phyloP scores from a whole-genome alignment of 2,113 vertebrate species.

The Speoplatyrhinus poulsoni region DNA sequence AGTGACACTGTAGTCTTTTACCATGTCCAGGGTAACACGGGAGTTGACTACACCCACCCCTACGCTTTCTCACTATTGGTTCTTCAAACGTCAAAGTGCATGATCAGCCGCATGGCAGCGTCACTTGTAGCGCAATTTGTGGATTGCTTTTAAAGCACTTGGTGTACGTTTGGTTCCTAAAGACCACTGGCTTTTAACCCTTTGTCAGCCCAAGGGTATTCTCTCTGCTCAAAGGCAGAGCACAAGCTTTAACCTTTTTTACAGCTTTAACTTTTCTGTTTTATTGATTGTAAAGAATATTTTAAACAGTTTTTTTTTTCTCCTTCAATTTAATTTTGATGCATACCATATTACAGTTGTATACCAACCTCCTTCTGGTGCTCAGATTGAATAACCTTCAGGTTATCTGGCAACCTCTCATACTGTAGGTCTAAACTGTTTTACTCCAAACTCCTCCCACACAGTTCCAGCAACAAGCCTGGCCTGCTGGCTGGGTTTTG shows the following conservation, averaged over 20 bases:
- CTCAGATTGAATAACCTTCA: slow-evolving; percentile 11
- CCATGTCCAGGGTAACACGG: slow-evolving; percentile 7
- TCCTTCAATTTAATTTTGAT: no score
- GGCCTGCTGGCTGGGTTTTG: not conserved
- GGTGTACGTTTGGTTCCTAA: no score
- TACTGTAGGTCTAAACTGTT: slow-evolving; percentile 10
- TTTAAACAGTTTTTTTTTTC: no score
- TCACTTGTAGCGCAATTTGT: not conserved
- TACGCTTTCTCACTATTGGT: not conserved
- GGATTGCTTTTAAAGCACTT: no score
- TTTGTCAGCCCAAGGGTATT: no score
- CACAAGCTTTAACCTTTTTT: no score
- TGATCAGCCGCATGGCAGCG: not conserved
- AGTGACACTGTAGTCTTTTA: slow-evolving; percentile 20
- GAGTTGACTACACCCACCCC: not conserved
- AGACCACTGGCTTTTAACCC: no score
- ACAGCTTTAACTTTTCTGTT: no score
- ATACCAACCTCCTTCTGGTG: no score
- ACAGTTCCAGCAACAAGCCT: slow-evolving; percentile 7
- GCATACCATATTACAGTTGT: no score
- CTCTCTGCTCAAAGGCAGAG: not conserved
- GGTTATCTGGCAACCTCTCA: slow-evolving; percentile 2
- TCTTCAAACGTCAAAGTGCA: not conserved
- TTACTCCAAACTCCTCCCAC: not conserved
- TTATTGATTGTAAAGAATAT: no score